phyloP scores from a whole-genome alignment of 2,797 vertebrate genomes.

The Rhinatrema bivittatum region DNA sequence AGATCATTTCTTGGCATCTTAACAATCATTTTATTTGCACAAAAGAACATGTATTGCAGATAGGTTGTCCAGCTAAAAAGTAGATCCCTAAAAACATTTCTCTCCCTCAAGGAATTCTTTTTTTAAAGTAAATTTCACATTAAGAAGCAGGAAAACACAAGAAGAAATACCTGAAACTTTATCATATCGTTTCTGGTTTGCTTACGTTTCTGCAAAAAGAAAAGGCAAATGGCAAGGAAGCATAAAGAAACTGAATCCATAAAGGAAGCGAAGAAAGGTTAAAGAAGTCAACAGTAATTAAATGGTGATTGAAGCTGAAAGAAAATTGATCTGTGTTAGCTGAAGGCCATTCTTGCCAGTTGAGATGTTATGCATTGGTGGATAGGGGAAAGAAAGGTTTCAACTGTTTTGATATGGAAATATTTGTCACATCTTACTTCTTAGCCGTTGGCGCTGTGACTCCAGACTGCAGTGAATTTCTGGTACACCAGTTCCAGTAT shows the following conservation, averaged over 20 bases:
- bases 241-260: constrained; percentile 47
- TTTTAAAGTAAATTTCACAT: constrained; percentile 36
- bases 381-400: constrained; percentile 45
- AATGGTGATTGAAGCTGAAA: constrained; percentile 47
- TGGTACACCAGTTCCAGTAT: constrained; percentile 37
- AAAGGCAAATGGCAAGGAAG: constrained; percentile 32
- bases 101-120: too few relatives aligned
- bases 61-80: too few relatives aligned
- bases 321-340: constrained; percentile 55
- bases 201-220: constrained; percentile 44
- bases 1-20: too few relatives aligned
- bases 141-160: constrained; percentile 29
- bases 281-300: constrained; percentile 60
- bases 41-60: too few relatives aligned
- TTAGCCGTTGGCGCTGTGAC: constrained; percentile 38
- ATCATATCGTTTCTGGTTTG: constrained; percentile 46
- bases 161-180: constrained; percentile 35
- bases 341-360: constrained; percentile 54
- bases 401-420: constrained; percentile 52
- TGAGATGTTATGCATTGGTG: constrained; percentile 45
- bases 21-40: too few relatives aligned
- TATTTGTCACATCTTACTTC: constrained; percentile 44
- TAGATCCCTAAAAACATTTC: too few relatives aligned
- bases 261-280: constrained; percentile 52
- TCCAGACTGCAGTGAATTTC: constrained; percentile 33